A percentile compares a stretch with the other conserved stretches of the same genome.
These are phyloP conservation scores for Ditylenchus dipsaci DNA, from an alignment of 1,140 invertebrate genomes.

Conservation along the genomic window DNA sequence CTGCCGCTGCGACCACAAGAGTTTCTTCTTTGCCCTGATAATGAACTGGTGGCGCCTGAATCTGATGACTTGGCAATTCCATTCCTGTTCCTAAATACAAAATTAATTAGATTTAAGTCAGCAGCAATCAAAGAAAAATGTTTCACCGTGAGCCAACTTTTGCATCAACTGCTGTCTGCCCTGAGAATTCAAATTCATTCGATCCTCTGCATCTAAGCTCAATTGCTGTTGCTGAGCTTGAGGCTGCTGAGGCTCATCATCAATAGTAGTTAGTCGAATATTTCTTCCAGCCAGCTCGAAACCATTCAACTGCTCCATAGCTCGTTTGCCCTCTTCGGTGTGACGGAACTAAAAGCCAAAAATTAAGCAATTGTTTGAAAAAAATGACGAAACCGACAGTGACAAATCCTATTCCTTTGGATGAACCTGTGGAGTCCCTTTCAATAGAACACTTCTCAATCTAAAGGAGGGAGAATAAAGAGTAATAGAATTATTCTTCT, in stretches of 20 bases:
- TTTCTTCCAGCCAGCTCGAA: constrained; percentile 95
- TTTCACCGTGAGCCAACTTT: constrained; percentile 87
- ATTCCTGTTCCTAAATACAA: constrained; percentile 29
- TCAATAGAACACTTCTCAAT: constrained; percentile 94
- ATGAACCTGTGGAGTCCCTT: constrained; percentile 86
- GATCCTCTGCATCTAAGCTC: constrained; percentile 90
- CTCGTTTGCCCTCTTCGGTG: constrained; percentile 95
- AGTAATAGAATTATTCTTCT: not conserved
- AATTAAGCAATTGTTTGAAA: constrained; percentile 13
- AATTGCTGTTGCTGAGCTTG: constrained; percentile 58
- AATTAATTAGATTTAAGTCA: not conserved
- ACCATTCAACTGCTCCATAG: constrained; percentile 94
- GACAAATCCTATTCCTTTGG: constrained; percentile 94
- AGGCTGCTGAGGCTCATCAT: constrained; percentile 69
- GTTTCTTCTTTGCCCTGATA: too few species aligned
- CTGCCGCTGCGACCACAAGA: constrained; percentile 59
- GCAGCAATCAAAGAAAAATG: not conserved
- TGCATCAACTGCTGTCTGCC: constrained; percentile 94
- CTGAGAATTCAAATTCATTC: constrained; percentile 92
- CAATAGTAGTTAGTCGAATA: constrained; percentile 99
- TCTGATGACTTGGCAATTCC: constrained; percentile 65
- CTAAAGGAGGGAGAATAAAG: constrained; percentile 46
- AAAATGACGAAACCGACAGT: constrained; percentile 72
- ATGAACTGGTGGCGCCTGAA: constrained; percentile 64
- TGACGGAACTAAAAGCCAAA: constrained; percentile 89